A percentile compares a stretch with the other conserved stretches of the same genome.
phyloP scores from a whole-genome alignment of 2,113 vertebrate genomes.

The Grantiella picta region DNA sequence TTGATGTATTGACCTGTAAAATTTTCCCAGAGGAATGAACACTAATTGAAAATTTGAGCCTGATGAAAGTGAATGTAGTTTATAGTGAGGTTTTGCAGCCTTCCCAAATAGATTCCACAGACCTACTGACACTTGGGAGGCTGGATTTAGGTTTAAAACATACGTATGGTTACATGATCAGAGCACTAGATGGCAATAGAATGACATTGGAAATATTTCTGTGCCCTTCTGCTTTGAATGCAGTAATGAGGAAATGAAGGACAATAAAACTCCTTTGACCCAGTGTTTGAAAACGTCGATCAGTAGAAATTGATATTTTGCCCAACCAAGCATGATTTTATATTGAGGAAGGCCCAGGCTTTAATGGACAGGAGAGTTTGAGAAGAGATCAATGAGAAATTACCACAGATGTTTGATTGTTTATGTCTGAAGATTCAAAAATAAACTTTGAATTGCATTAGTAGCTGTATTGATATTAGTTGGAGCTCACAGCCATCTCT shows the following conservation, averaged over 20 bases:
- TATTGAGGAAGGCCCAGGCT: neutral
- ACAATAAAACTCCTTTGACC: neutral
- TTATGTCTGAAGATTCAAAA: neutral
- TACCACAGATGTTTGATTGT: neutral
- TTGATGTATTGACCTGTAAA: neutral
- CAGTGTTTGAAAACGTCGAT: neutral
- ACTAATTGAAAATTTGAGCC: neutral
- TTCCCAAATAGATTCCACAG: neutral
- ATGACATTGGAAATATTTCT: neutral
- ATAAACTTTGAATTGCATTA: neutral
- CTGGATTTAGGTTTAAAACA: neutral
- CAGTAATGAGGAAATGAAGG: neutral
- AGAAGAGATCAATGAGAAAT: neutral
- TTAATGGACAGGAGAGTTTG: neutral
- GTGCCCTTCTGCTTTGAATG: neutral
- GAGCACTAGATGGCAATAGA: slow-evolving; percentile 32
- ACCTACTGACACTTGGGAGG: too few species aligned
- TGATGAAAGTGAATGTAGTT: neutral
- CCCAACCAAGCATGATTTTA: neutral
- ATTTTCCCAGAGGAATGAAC: neutral
- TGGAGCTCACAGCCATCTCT: neutral
- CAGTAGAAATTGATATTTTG: neutral
- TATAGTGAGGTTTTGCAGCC: neutral
- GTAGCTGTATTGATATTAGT: neutral
- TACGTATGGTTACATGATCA: neutral